These are phyloP conservation scores for Sakesphorus luctuosus DNA, from an alignment of 2,113 vertebrate species.

Conservation along the genomic window DNA sequence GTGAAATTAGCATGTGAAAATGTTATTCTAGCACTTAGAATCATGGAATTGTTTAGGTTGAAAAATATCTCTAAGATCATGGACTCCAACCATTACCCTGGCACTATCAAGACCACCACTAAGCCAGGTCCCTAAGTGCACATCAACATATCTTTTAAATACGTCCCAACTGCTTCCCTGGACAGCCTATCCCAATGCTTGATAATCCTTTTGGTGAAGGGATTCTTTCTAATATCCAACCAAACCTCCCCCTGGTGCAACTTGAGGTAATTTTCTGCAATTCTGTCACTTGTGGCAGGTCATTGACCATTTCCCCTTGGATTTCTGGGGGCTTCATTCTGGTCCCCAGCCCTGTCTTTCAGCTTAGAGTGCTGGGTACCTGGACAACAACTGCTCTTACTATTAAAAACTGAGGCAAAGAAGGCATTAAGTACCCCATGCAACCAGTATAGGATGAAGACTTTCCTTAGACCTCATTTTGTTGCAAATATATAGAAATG, in stretches of 20 bases:
- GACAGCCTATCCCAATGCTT: neutral
- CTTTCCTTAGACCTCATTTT: neutral
- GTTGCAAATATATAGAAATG: neutral
- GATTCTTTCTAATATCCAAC: neutral
- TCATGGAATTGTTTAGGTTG: neutral
- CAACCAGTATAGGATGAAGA: neutral
- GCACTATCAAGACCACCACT: neutral
- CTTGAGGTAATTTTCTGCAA: neutral
- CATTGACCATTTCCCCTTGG: neutral
- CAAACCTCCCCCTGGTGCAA: neutral
- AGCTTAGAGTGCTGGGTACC: neutral
- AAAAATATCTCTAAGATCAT: neutral
- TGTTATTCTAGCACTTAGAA: neutral
- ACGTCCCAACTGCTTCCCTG: neutral
- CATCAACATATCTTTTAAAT: neutral
- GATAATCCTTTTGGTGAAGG: neutral
- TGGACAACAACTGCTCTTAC: neutral
- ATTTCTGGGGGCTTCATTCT: neutral
- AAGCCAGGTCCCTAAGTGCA: neutral
- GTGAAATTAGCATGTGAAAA: neutral
- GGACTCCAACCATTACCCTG: neutral
- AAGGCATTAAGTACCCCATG: neutral
- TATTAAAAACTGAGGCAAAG: neutral
- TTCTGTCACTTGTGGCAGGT: neutral
- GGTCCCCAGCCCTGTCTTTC: neutral